Percentiles rank a stretch among this genome's conserved stretches.
Conservation (phyloP, 2,797 vertebrate species). For the Sebastes trivittatus region DNA sequence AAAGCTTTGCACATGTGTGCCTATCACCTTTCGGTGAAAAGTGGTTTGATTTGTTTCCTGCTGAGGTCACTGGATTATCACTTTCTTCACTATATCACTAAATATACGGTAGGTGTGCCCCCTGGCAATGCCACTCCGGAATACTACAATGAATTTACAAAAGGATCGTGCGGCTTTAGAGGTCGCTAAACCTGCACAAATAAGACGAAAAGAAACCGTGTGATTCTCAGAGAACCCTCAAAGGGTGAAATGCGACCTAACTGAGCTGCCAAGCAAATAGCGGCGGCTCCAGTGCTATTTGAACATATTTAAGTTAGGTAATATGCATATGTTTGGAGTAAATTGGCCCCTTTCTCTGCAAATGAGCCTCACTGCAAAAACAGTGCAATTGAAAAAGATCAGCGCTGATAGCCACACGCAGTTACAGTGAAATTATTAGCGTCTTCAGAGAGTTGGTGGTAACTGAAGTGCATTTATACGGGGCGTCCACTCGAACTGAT, state of each 20-base stretch:
- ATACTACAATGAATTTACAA: not conserved
- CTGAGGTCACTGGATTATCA: not conserved
- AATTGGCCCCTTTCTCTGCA: not conserved
- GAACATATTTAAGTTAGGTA: no score
- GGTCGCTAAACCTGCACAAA: not conserved
- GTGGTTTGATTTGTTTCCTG: not conserved
- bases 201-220: not conserved
- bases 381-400: not conserved
- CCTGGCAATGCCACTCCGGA: not conserved
- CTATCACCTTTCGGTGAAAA: constrained; percentile 2
- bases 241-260: not conserved
- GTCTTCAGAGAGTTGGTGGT: not conserved
- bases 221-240: not conserved
- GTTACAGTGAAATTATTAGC: not conserved
- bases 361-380: not conserved
- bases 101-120: not conserved
- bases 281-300: no score
- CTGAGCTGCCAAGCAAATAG: not conserved
- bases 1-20: constrained; percentile 5
- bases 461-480: not conserved
- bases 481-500: not conserved
- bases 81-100: not conserved
- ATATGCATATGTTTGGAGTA: not conserved
- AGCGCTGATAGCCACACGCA: not conserved
- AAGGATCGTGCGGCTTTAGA: not conserved